A percentile compares a stretch with the other conserved stretches of the same genome.
Evolutionary conservation across 2,113 vertebrate genomes (phyloP).

Genomic region (Puffinus mauretanicus): DNA sequence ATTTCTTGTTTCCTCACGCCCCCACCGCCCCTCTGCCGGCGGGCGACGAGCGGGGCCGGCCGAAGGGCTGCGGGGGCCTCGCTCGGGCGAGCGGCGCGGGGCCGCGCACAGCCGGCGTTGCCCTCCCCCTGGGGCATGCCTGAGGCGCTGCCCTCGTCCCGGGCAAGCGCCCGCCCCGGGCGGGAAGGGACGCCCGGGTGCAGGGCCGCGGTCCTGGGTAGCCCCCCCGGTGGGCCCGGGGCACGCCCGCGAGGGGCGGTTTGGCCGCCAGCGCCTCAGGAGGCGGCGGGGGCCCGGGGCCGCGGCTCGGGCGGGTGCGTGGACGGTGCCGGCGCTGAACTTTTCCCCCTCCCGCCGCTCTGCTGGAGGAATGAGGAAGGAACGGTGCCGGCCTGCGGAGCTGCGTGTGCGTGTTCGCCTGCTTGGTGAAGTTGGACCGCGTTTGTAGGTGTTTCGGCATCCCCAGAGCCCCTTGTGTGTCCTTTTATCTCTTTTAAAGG

Average conservation of each 20-base stretch:
- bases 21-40: background rate
- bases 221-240: too few species aligned
- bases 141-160: background rate
- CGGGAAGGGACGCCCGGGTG: too few species aligned
- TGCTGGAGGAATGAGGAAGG: slow-evolving; percentile 11
- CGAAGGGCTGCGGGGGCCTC: background rate
- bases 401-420: background rate
- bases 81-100: background rate
- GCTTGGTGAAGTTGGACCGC: background rate
- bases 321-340: background rate
- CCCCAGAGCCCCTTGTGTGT: background rate
- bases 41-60: background rate
- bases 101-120: background rate
- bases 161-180: background rate
- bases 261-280: background rate
- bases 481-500: rapidly evolving
- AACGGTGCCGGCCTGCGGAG: background rate
- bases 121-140: background rate
- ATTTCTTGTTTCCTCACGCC: background rate
- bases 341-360: background rate
- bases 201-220: background rate
- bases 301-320: background rate
- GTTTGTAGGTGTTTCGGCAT: background rate
- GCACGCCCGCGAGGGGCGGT: background rate
- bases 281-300: background rate